These are phyloP conservation scores for Dione vanillae DNA, from an alignment of 2,888 invertebrate genomes.

Conservation along the genomic window DNA sequence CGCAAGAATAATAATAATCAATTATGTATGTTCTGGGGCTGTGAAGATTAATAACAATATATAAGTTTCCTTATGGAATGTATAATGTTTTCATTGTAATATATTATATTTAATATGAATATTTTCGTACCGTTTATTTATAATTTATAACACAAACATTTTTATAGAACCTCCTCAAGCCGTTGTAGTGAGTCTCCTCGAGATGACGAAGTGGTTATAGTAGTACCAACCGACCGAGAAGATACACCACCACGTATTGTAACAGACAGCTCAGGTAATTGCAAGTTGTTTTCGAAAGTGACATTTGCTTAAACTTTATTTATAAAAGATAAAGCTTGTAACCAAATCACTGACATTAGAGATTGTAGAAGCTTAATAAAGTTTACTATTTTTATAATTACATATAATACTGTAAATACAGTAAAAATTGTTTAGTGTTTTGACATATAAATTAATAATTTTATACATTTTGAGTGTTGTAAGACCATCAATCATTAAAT, in stretches of 20 bases:
- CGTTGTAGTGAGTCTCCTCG: constrained; percentile 73
- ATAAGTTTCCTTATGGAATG: too few relatives aligned
- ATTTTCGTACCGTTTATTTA: neutral
- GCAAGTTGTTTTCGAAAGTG: constrained; percentile 27
- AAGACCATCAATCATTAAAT: neutral
- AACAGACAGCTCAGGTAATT: constrained; percentile 86
- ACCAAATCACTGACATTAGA: neutral
- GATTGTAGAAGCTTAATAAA: constrained; percentile 7
- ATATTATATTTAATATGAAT: neutral
- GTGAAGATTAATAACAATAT: neutral
- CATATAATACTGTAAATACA: too few relatives aligned
- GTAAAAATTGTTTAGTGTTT: neutral
- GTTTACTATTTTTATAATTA: neutral
- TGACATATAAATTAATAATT: neutral
- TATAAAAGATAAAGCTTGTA: constrained; percentile 18
- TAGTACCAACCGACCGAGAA: constrained; percentile 75
- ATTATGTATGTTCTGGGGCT: neutral
- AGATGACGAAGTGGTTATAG: constrained; percentile 79
- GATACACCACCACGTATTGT: constrained; percentile 84
- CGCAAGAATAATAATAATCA: neutral
- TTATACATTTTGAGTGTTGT: neutral
- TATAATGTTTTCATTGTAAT: too few relatives aligned
- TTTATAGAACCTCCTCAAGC: constrained; percentile 70
- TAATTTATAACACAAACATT: neutral
- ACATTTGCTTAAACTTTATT: neutral